Evolutionary conservation across 2,888 invertebrate genomes (phyloP), one percentile per base, ranked within the genome.

Genomic region (Ceramica pisi): DNA sequence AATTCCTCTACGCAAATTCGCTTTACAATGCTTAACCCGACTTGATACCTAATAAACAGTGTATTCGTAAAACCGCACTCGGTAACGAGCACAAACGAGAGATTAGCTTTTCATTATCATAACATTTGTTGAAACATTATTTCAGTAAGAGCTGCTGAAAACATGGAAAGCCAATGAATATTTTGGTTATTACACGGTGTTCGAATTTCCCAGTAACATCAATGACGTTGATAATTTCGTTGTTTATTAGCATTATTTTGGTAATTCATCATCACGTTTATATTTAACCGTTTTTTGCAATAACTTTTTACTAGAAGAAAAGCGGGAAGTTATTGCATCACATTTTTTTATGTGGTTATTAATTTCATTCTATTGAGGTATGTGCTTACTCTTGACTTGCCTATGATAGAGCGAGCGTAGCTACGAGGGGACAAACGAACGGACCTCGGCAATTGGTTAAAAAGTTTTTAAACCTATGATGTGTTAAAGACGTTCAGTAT

Each of bases 101-200:
- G 57, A 70, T 78, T 74, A 80, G 31, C 67, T 70, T 67, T 69
- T 80, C 73, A 67, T 78, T 80, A 81, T 71, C 64, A 76, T 71
- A 79, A 80, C 67, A 77, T 71, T 80, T 77, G 81, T 72, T 72
- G 66, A 59, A 72, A 72, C 67, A 72, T 80, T 76, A 79, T 76
- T 80, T 50, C 55, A 70, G 70, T 80, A 80, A 75, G 50, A 65
- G 66, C 60, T 64, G 65, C 55, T 80, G 60, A 65, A 80, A 80
- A 76, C 77, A 62, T 50, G 65, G 41, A 51, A 50, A 65, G 56
- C 62, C 55, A 48, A 56, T 65, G 38, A 67, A 51, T 61, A 67
- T 38, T 65, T 78, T 60, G 50, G 26, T 69, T 63, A 63, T 19
- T 46, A 63, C 31, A 31, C 21, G 21, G 26, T 53, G 14, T 59